Evolutionary conservation across 1,140 invertebrate genomes (phyloP).

Genomic region (Euura saliciscinereae): DNA sequence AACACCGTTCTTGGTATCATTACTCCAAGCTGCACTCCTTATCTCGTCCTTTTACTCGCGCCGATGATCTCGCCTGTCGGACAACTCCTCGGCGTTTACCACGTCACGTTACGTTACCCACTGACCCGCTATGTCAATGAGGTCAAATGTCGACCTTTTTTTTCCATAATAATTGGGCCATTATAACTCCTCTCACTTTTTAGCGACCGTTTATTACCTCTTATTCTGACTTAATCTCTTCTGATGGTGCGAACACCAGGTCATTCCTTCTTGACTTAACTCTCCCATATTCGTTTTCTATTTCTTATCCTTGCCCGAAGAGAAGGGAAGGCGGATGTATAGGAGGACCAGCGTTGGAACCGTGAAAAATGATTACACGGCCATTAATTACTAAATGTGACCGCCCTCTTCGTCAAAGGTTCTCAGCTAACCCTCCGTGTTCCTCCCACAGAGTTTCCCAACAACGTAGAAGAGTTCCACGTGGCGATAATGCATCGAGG

Average conservation of each 20-base stretch:
- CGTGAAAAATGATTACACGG: conserved; percentile 19
- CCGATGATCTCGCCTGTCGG: not conserved
- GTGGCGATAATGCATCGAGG: no score
- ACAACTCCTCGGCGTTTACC: not conserved
- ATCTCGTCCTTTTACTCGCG: not conserved
- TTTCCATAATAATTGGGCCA: not conserved
- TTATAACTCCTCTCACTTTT: no score
- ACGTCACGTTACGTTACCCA: not conserved
- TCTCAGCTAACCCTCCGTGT: not conserved
- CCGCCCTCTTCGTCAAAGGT: conserved; percentile 10
- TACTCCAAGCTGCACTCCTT: not conserved
- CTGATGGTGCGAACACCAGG: no score
- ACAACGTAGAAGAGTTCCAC: not conserved
- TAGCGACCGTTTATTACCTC: no score
- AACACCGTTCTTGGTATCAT: not conserved
- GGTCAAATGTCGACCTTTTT: not conserved
- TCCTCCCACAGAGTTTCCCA: not conserved
- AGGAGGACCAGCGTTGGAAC: conserved; percentile 10
- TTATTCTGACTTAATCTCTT: no score
- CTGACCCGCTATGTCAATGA: not conserved
- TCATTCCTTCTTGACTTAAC: no score
- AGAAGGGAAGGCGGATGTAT: not conserved
- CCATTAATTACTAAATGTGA: conserved; percentile 17
- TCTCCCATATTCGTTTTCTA: no score
- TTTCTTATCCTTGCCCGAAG: no score